phyloP scores from a whole-genome alignment of 2,797 vertebrate species.

The Sebastes jordani region DNA sequence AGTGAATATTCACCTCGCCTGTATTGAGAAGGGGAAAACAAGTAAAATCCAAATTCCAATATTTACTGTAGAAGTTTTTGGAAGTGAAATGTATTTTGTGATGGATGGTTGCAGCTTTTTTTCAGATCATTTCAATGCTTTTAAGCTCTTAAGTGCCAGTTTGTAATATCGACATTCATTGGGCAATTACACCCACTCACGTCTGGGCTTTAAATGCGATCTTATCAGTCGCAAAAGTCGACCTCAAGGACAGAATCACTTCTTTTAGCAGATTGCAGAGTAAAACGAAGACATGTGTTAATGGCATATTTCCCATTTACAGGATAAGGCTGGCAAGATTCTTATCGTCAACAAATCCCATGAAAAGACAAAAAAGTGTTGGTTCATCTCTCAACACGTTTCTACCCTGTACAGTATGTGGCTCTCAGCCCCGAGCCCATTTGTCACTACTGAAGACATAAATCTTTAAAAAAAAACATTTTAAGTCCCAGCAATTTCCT shows the following conservation, averaged over 20 bases:
- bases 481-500: background rate
- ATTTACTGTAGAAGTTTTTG: background rate
- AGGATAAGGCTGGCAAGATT: background rate
- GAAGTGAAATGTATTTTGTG: background rate
- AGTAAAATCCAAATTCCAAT: background rate
- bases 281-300: slow-evolving; percentile 1
- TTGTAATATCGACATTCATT: slow-evolving; percentile 11
- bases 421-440: background rate
- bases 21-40: background rate
- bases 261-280: background rate
- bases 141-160: background rate
- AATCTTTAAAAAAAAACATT: background rate
- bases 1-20: slow-evolving; percentile 46
- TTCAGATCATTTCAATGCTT: background rate
- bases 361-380: background rate
- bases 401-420: background rate
- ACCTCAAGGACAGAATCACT: background rate
- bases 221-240: background rate
- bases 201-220: slow-evolving; percentile 4
- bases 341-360: background rate
- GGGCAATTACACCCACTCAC: background rate
- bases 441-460: background rate
- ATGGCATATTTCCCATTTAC: background rate
- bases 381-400: background rate
- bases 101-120: background rate